Evolutionary conservation across 2,113 vertebrate genomes (phyloP), one percentile per base, ranked within the genome.

Genomic region (Cinclus cinclus): DNA sequence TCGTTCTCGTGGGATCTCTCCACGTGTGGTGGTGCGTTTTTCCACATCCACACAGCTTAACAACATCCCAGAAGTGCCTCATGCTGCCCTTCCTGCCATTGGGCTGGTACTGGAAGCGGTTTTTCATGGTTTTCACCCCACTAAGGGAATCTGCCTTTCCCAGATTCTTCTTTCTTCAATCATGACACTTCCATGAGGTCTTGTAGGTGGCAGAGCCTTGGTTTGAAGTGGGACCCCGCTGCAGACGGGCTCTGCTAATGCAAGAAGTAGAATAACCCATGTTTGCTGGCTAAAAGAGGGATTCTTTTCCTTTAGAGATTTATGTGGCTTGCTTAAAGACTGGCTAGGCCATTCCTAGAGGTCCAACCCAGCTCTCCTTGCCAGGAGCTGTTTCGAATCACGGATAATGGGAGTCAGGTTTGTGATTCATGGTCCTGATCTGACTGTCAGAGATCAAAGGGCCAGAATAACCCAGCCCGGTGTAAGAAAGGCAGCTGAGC

Each of bases 1-100:
- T 39, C n/a, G 18, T n/a, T 71, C 41, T 1, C 53, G 8, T 30
- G 33, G 60, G 56, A 22, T 19, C 39, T 47, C 37, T 60, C 33
- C 15, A 5, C 0, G 13, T 8, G 11, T 7, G 30, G 15, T 15
- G 16, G 0, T 76, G 67, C 0, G 0, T 62, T 87, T 63, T 44
- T 10, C n/a, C 12, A 1, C 58, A 25, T 4, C 46, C 16, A 10
- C n/a, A 2, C 0, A 30, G 7, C 21, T 21, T 11, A 55, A 22
- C 15, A 30, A 31, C 42, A 3, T 15, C 8, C 13, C 84, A 83
- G 46, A 21, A 28, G 9, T 1, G n/a, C 6, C 35, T 75, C 20
- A 0, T 0, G 0, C 30, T 37, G 52, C 73, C 22, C 30, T n/a
- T 42, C 20, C 42, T 9, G 35, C 24, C 49, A 53, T 50, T 6